Conservation (phyloP, 2,797 vertebrate species). For the Leptoclinus maculatus region DNA sequence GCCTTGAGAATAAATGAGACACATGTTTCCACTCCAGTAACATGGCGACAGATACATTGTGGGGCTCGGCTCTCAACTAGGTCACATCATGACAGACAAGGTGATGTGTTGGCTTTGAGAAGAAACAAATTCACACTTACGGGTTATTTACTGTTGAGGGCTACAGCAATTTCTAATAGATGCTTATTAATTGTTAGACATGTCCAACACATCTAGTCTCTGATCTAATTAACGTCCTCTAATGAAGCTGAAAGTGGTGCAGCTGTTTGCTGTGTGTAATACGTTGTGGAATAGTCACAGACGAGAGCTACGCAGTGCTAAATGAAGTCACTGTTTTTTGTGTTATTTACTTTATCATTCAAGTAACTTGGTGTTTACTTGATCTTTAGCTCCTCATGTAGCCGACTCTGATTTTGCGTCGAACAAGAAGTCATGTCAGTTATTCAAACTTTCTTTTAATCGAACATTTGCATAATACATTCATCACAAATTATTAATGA, state of each 20-base stretch:
- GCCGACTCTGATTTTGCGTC: background rate
- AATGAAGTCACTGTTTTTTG: background rate
- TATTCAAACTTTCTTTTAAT: no score
- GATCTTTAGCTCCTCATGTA: background rate
- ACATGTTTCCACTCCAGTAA: conserved; percentile 71
- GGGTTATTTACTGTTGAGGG: background rate
- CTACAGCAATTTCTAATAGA: background rate
- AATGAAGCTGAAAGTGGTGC: background rate
- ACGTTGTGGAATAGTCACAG: background rate
- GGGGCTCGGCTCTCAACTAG: conserved; percentile 33
- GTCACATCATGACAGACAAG: conserved; percentile 39
- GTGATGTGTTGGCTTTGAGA: conserved; percentile 15
- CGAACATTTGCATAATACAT: no score
- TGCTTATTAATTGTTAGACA: background rate
- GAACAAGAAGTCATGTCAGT: background rate
- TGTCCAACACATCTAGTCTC: background rate
- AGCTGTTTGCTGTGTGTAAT: background rate
- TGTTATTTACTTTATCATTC: background rate
- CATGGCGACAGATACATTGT: conserved; percentile 64
- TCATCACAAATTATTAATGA: no score
- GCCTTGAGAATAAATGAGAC: conserved; percentile 66
- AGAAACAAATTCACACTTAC: background rate
- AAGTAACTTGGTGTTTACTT: background rate
- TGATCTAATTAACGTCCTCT: background rate
- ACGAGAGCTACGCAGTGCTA: background rate